phyloP scores from a whole-genome alignment of 2,113 vertebrate species.

The Tetrax tetrax region DNA sequence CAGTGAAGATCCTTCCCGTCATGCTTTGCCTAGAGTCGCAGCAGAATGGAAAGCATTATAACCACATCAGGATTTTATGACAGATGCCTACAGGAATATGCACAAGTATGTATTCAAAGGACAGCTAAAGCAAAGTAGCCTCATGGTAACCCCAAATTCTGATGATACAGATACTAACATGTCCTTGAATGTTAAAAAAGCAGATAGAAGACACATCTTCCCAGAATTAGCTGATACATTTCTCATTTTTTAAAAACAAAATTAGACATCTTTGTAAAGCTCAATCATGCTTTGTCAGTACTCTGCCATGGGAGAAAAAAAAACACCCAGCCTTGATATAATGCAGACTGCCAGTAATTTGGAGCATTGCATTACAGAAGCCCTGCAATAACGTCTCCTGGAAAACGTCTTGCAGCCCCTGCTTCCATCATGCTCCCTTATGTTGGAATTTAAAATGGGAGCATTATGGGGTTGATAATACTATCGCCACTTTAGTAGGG shows the following conservation, averaged over 20 bases:
- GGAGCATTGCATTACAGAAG: neutral
- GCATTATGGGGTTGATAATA: neutral
- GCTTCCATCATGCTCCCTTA: neutral
- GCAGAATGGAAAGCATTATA: conserved; percentile 32
- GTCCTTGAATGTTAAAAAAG: neutral
- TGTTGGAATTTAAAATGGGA: neutral
- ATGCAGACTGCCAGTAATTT: neutral
- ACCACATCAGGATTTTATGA: conserved; percentile 8
- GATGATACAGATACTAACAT: neutral
- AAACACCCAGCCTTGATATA: fast-evolving
- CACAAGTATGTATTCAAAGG: neutral
- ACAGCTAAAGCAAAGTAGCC: neutral
- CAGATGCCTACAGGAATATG: conserved; percentile 1
- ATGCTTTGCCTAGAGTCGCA: conserved; percentile 14
- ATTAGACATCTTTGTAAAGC: neutral
- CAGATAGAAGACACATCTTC: neutral
- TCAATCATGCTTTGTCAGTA: neutral
- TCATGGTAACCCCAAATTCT: neutral
- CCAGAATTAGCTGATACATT: neutral
- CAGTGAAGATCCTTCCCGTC: neutral
- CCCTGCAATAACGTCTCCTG: neutral
- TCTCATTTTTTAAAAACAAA: neutral
- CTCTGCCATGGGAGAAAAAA: neutral
- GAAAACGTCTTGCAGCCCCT: neutral
- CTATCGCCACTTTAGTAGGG: neutral